Evolutionary conservation across 1,140 invertebrate genomes (phyloP).

Genomic region (Ruditapes philippinarum): DNA sequence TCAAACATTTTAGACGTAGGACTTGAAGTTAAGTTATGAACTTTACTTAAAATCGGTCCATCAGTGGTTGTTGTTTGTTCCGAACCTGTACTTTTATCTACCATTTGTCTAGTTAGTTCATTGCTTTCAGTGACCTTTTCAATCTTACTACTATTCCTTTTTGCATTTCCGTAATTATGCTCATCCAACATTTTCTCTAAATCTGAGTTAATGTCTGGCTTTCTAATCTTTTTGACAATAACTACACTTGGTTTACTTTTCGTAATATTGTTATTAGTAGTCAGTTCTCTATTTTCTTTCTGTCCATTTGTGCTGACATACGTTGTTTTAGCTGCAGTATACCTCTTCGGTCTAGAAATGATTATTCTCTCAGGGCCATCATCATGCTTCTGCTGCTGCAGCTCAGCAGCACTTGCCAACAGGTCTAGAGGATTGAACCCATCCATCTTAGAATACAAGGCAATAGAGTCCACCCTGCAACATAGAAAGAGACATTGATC

Average conservation of each 20-base stretch:
- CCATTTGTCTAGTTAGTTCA: not conserved
- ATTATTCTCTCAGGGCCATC: conserved; percentile 40
- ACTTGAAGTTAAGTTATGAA: conserved; percentile 9
- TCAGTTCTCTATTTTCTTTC: conserved; percentile 56
- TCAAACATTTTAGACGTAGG: conserved; percentile 14
- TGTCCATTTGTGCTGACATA: not conserved
- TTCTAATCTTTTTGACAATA: conserved; percentile 61
- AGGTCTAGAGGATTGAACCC: conserved; percentile 83
- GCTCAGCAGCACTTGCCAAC: conserved; percentile 81
- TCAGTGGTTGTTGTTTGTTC: conserved; percentile 18
- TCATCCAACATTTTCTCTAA: conserved; percentile 78
- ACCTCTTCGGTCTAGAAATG: conserved; percentile 11
- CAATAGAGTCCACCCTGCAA: not conserved
- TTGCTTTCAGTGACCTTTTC: not conserved
- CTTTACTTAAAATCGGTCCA: conserved; percentile 30
- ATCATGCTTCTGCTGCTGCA: conserved; percentile 70
- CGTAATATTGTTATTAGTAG: conserved; percentile 42
- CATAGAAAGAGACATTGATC: too few species aligned
- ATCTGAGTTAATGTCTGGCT: conserved; percentile 60
- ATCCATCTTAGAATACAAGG: conserved; percentile 66
- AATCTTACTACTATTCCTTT: conserved; percentile 30
- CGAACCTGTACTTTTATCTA: not conserved
- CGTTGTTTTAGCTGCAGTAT: not conserved
- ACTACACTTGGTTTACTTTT: conserved; percentile 57
- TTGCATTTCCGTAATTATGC: conserved; percentile 76